A percentile compares a stretch with the other conserved stretches of the same genome.
Evolutionary conservation across 1,140 invertebrate genomes (phyloP).

Genomic region (Spodoptera litura): DNA sequence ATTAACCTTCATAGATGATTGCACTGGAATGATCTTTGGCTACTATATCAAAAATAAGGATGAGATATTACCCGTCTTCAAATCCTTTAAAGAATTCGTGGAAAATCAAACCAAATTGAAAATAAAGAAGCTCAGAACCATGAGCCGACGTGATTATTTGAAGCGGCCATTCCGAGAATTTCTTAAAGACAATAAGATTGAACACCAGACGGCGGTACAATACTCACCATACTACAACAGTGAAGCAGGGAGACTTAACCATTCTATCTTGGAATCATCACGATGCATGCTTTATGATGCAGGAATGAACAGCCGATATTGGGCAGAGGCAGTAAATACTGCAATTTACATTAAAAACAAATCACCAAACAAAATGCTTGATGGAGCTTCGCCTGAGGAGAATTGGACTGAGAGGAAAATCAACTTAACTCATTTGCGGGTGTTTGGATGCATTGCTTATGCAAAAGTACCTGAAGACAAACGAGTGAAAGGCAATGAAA

Average conservation of each 20-base stretch:
- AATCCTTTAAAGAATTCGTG: too few species aligned
- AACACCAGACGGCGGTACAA: background rate
- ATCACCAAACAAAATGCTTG: background rate
- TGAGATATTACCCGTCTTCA: too few species aligned
- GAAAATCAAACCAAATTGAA: too few species aligned
- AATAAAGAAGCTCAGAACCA: too few species aligned
- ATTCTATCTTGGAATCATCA: slow-evolving; percentile 40
- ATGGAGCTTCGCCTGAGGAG: background rate
- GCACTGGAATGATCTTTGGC: slow-evolving; percentile 48
- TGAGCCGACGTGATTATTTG: too few species aligned
- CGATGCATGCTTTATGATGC: slow-evolving; percentile 57
- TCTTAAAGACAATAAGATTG: slow-evolving; percentile 1
- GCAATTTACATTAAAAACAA: slow-evolving; percentile 10
- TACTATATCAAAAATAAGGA: slow-evolving; percentile 48
- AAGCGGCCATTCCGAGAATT: background rate
- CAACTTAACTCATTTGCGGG: background rate
- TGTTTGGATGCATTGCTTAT: background rate
- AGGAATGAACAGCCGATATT: background rate
- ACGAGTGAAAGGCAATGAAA: background rate
- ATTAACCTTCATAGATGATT: slow-evolving; percentile 53
- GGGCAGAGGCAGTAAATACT: slow-evolving; percentile 17
- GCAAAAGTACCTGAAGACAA: background rate
- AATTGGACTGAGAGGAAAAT: background rate
- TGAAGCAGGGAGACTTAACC: slow-evolving; percentile 43
- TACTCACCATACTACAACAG: background rate